A percentile compares a stretch with the other conserved stretches of the same genome.
Conservation (phyloP, 2,888 invertebrate species). For the Meandrusa payeni region DNA sequence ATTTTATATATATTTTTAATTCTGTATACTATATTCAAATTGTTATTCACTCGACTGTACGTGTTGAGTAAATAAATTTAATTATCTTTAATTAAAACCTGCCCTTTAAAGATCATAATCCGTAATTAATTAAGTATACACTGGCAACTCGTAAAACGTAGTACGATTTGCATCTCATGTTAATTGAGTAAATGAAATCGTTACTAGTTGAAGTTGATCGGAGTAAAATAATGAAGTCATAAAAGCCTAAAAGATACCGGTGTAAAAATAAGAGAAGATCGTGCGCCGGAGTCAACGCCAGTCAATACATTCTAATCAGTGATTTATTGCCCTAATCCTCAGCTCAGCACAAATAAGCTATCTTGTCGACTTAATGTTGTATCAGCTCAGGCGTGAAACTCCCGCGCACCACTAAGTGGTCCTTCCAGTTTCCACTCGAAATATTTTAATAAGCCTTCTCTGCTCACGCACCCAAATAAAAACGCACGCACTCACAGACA, state of each 20-base stretch:
- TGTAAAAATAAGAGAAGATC: conserved; percentile 64
- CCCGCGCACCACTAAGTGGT: conserved; percentile 80
- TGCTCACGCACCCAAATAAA: conserved; percentile 80
- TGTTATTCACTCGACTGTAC: conserved; percentile 12
- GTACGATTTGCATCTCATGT: conserved; percentile 46
- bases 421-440: conserved; percentile 81
- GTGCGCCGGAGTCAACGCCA: conserved; percentile 70
- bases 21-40: conserved; percentile 6
- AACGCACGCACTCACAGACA: conserved; percentile 66
- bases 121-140: conserved; percentile 45
- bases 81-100: conserved; percentile 28
- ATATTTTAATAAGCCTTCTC: conserved; percentile 80
- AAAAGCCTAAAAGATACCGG: conserved; percentile 63
- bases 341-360: conserved; percentile 80
- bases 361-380: conserved; percentile 81
- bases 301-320: conserved; percentile 81
- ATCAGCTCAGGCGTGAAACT: conserved; percentile 80
- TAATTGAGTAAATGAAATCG: conserved; percentile 62
- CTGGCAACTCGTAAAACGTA: conserved; percentile 28
- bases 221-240: conserved; percentile 53
- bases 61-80: conserved; percentile 20
- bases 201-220: conserved; percentile 40
- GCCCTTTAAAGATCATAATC: conserved; percentile 32
- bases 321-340: conserved; percentile 80
- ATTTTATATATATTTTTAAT: conserved; percentile 13